Conservation (phyloP, 2,888 invertebrate genomes). For the Lasioglossum malachurum region DNA sequence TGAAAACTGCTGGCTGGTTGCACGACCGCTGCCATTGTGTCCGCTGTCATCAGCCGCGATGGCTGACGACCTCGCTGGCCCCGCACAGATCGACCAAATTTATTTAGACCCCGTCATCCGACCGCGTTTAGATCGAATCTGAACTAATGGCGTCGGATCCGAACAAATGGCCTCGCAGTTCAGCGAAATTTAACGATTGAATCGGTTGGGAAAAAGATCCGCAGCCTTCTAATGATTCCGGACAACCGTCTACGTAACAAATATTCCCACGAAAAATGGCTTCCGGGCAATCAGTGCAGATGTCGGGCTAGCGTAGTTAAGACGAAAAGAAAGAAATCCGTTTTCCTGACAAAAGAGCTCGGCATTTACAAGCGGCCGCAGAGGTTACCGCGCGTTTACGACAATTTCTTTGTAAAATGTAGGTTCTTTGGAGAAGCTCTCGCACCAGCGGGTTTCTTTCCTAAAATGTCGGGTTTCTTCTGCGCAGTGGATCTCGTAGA, state of each 20-base stretch:
- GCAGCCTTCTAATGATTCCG: neutral
- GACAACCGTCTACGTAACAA: neutral
- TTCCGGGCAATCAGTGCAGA: neutral
- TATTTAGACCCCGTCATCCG: slow-evolving; percentile 27
- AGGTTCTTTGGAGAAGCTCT: neutral
- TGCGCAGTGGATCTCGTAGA: too few relatives aligned
- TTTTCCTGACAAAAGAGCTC: neutral
- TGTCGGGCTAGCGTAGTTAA: neutral
- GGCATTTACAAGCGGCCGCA: neutral
- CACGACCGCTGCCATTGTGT: slow-evolving; percentile 40
- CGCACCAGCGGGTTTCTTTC: neutral
- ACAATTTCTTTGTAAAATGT: slow-evolving; percentile 7
- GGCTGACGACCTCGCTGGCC: slow-evolving; percentile 36
- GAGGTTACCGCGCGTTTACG: slow-evolving; percentile 7
- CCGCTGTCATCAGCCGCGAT: slow-evolving; percentile 71
- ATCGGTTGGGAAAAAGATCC: neutral
- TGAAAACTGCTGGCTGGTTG: slow-evolving; percentile 50
- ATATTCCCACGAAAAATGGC: neutral
- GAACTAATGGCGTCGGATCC: neutral
- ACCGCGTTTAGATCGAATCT: neutral
- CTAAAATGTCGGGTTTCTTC: neutral
- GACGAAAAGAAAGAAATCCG: neutral
- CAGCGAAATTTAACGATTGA: neutral
- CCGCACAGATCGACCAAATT: slow-evolving; percentile 31
- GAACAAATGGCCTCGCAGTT: neutral